Evolutionary conservation across 2,113 vertebrate genomes (phyloP).

Genomic region (Dipodomys spectabilis): DNA sequence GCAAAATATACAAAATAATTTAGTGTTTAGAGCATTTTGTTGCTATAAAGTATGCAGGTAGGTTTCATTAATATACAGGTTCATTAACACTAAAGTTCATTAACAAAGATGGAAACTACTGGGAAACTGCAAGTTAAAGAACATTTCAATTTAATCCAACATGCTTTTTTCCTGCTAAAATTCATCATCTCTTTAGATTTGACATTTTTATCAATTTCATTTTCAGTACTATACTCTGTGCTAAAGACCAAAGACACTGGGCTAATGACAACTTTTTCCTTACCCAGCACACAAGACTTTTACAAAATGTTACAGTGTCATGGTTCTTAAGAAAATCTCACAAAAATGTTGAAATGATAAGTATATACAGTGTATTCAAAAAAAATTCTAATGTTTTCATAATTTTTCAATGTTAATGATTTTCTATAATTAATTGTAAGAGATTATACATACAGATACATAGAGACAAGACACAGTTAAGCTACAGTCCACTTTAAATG

Average conservation of each 20-base stretch:
- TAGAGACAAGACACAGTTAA: conserved; percentile 9
- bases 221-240: background rate
- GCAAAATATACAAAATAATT: background rate
- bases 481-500: background rate
- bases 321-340: background rate
- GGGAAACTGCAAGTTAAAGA: conserved; percentile 16
- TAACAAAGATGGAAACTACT: background rate
- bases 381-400: conserved; percentile 24
- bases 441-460: conserved; percentile 24
- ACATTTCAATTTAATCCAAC: conserved; percentile 6
- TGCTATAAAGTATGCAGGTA: conserved; percentile 5
- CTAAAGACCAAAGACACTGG: background rate
- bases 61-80: too few species aligned
- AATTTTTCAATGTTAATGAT: conserved; percentile 26
- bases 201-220: conserved; percentile 5
- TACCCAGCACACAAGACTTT: background rate
- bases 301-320: background rate
- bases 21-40: background rate
- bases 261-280: background rate
- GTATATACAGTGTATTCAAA: background rate
- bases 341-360: background rate
- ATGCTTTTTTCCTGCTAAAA: conserved; percentile 12
- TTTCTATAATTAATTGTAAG: conserved; percentile 40
- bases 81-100: conserved; percentile 8
- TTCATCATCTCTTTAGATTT: background rate